Evolutionary conservation across 1,140 invertebrate species (phyloP), one percentile per base, ranked within the genome.

Genomic region (Hyphantria cunea): DNA sequence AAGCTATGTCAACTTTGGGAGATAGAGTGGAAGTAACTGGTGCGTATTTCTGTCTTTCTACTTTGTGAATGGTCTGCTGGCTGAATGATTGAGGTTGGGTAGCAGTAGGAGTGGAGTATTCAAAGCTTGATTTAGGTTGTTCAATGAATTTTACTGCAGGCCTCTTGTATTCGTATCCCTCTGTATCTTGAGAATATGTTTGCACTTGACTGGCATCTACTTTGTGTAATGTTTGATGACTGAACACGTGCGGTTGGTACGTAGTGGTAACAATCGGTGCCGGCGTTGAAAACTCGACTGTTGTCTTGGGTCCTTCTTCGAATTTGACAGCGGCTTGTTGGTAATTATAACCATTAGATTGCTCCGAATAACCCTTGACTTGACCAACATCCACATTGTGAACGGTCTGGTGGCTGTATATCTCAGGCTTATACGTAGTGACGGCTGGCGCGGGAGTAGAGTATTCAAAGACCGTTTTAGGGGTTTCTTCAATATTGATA

Each of bases 191-290:
- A 9, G 75, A 75, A 37, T 82, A 78, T 14, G 72, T 71, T 15
- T 85, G 76, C 4, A 80, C 61, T 77, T 79, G 76, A 45, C 68
- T 78, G 12, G 66, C 66, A 49, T 84, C 80, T 11, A 86, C 74
- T 51, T 82, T 78, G 65, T 89, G 84, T 49, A 82, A 47, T 11
- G 80, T 87, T 67, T 89, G 83, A 37, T 89, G 82, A 45, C 68
- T 80, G 9, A 67, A 75, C 14, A 70, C 64, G 65, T 85, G 80
- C 17, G 81, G 74, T 64, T 78, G 66, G 54, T 84, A 82, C 3
- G 75, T 80, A 0, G 76, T 72, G 14, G 65, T 44, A 14, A 68
- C 62, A 12, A 74, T 62, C 53, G 84, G 73, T 8, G 80, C 63
- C 54, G 64, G 68, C 41, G 78, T 80, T 11, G 79, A 75, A 44